phyloP scores from a whole-genome alignment of 2,888 invertebrate species.

The Idaea aversata region DNA sequence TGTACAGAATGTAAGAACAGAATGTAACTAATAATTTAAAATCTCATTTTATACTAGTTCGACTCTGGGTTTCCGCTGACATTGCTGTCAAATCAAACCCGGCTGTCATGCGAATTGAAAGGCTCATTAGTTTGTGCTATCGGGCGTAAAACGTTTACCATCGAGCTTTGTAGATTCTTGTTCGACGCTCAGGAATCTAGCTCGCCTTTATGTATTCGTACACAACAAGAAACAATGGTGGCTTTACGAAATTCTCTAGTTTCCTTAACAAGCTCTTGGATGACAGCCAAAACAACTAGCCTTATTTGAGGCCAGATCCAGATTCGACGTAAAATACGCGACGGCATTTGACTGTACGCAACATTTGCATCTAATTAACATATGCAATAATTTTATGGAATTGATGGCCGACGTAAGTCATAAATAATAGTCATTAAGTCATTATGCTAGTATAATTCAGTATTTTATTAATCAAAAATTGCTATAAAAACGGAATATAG shows the following conservation, averaged over 20 bases:
- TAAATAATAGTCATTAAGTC: conserved; percentile 1
- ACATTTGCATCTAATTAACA: conserved; percentile 1
- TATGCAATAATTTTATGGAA: conserved; percentile 10
- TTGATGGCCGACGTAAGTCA: not conserved
- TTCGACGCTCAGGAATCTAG: conserved; percentile 34
- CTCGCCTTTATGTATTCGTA: conserved; percentile 38
- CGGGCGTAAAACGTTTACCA: conserved; percentile 19
- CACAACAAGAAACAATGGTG: conserved; percentile 64
- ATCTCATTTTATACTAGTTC: conserved; percentile 22
- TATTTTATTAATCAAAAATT: not conserved
- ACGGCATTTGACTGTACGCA: conserved; percentile 11
- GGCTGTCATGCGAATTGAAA: conserved; percentile 29
- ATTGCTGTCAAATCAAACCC: conserved; percentile 26
- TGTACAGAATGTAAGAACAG: no score
- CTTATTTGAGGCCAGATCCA: conserved; percentile 47
- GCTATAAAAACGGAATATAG: conserved; percentile 9
- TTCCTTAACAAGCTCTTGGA: conserved; percentile 76
- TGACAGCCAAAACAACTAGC: conserved; percentile 65
- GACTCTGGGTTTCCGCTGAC: conserved; percentile 18
- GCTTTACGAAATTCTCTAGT: conserved; percentile 58
- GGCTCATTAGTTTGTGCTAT: conserved; percentile 30
- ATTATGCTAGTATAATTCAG: not conserved
- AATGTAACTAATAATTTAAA: not conserved
- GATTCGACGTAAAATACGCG: conserved; percentile 27
- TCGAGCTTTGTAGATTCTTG: conserved; percentile 25